phyloP scores from a whole-genome alignment of 2,113 vertebrate genomes.

The Pseudopipra pipra region DNA sequence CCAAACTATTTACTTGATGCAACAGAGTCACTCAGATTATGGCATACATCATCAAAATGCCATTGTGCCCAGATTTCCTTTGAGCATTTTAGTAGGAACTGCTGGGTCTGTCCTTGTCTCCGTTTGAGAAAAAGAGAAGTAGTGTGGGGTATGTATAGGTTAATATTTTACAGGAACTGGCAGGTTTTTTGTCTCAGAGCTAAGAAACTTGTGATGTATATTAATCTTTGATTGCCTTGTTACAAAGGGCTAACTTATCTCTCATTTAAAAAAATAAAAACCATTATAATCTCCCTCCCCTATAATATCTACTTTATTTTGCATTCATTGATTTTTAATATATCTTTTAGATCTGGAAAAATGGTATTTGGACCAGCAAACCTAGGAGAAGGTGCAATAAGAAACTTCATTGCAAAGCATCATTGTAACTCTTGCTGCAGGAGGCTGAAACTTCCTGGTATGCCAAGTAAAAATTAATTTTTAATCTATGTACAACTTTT shows the following conservation, averaged over 20 bases:
- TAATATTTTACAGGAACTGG: not conserved
- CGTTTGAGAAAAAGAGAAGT: not conserved
- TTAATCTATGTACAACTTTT: not conserved
- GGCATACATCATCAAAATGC: not conserved
- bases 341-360: conserved; percentile 78
- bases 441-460: conserved; percentile 87
- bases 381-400: conserved; percentile 87
- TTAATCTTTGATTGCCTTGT: not conserved
- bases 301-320: not conserved
- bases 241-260: not conserved
- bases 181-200: not conserved
- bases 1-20: not conserved
- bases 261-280: conserved; percentile 13
- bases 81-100: not conserved
- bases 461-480: conserved; percentile 45
- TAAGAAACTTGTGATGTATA: not conserved
- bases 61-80: not conserved
- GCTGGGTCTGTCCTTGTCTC: not conserved
- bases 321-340: conserved; percentile 26
- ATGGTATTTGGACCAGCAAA: conserved; percentile 94
- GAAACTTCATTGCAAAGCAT: conserved; percentile 89
- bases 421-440: conserved; percentile 87
- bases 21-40: not conserved
- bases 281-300: not conserved
- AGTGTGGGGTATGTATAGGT: not conserved